These are phyloP conservation scores for Drosophila guanche DNA, from an alignment of 1,140 invertebrate genomes.

Conservation along the genomic window DNA sequence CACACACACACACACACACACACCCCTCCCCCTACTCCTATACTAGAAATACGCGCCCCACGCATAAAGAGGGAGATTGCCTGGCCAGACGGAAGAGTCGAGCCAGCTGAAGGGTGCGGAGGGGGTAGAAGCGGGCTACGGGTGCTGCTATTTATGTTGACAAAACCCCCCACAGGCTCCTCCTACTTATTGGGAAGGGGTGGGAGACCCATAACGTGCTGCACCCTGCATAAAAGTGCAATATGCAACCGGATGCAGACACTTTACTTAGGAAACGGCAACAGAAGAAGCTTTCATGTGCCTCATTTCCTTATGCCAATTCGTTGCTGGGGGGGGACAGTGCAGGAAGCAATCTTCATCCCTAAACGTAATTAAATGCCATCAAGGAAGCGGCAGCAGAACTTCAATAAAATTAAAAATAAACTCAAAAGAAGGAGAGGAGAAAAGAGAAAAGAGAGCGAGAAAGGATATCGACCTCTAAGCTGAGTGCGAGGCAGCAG, in stretches of 20 bases:
- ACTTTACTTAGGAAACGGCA: slow-evolving; percentile 42
- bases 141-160: slow-evolving; percentile 58
- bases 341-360: slow-evolving; percentile 38
- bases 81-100: not conserved
- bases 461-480: slow-evolving; percentile 65
- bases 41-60: slow-evolving; percentile 15
- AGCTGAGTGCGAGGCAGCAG: slow-evolving; percentile 8
- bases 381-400: slow-evolving; percentile 10
- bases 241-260: slow-evolving; percentile 61
- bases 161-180: slow-evolving; percentile 27
- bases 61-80: slow-evolving; percentile 28
- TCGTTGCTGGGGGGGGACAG: too few species aligned
- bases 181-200: too few species aligned
- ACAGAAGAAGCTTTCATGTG: slow-evolving; percentile 39
- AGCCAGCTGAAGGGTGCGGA: too few species aligned
- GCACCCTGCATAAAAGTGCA: slow-evolving; percentile 18
- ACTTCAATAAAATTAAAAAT: not conserved
- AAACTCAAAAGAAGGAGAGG: not conserved
- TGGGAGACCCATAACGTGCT: too few species aligned
- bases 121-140: not conserved
- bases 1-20: slow-evolving; percentile 14
- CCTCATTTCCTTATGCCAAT: slow-evolving; percentile 57
- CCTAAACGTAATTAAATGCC: slow-evolving; percentile 41
- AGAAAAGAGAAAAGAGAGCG: slow-evolving; percentile 5
- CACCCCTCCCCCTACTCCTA: not conserved